These are phyloP conservation scores for Chaetura pelagica DNA, from an alignment of 2,113 vertebrate species.

Conservation along the genomic window DNA sequence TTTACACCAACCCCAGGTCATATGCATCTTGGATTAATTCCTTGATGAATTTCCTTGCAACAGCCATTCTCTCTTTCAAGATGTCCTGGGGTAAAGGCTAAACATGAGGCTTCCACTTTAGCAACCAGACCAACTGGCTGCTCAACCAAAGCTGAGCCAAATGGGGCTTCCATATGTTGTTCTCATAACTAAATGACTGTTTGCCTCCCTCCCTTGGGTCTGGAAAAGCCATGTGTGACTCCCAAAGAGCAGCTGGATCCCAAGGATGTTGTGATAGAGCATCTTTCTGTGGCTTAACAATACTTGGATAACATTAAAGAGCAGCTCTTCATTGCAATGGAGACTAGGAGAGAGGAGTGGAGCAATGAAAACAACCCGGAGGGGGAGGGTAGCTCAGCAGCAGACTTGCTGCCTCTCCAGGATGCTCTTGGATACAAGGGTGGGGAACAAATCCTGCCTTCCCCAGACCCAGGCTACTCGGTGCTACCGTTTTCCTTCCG, in stretches of 20 bases:
- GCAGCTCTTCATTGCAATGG: neutral
- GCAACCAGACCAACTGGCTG: neutral
- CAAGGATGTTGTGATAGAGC: neutral
- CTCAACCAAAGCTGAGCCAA: neutral
- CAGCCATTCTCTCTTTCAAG: neutral
- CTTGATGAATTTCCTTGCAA: neutral
- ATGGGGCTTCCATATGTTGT: neutral
- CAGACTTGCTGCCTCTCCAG: neutral
- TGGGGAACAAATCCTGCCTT: neutral
- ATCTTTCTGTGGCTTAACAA: neutral
- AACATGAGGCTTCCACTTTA: neutral
- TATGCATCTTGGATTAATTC: neutral
- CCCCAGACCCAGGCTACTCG: rapidly evolving
- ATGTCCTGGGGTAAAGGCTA: neutral
- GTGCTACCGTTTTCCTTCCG: neutral
- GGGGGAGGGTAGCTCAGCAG: neutral
- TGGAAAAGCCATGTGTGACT: neutral
- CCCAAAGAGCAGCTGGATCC: neutral
- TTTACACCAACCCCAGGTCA: neutral
- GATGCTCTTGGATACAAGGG: neutral
- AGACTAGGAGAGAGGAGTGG: neutral
- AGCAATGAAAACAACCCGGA: neutral
- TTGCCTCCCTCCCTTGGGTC: neutral
- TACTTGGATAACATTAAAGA: neutral
- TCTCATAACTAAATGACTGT: neutral